Percentiles rank a stretch among this genome's conserved stretches.
These are phyloP conservation scores for Ranitomeya imitator DNA, from an alignment of 2,113 vertebrate genomes.

Conservation along the genomic window DNA sequence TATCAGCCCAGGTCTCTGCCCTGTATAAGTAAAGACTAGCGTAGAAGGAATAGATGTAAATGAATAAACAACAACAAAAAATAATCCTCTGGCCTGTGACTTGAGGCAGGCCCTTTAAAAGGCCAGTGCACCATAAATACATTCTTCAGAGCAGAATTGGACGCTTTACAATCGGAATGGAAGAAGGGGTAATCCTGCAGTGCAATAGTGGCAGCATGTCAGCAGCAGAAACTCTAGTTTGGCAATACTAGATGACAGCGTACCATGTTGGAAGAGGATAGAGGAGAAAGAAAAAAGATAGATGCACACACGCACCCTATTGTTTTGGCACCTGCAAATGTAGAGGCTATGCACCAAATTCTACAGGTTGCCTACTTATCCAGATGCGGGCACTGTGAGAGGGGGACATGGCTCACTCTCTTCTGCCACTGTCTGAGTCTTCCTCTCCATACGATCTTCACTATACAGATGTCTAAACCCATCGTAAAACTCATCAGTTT, in stretches of 20 bases:
- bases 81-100: background rate
- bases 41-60: no score
- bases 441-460: slow-evolving; percentile 57
- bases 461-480: slow-evolving; percentile 70
- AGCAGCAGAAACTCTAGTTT: background rate
- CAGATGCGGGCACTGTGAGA: slow-evolving; percentile 61
- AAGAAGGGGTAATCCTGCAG: background rate
- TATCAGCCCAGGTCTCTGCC: background rate
- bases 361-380: background rate
- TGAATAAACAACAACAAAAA: background rate
- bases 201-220: background rate
- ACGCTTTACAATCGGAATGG: background rate
- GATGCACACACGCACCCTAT: background rate
- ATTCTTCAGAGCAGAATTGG: background rate
- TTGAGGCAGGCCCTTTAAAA: background rate
- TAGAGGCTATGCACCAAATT: background rate
- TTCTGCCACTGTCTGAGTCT: slow-evolving; percentile 43
- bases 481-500: slow-evolving; percentile 70
- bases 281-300: no score
- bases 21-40: background rate
- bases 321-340: slow-evolving; percentile 5
- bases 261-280: background rate
- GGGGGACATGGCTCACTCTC: slow-evolving; percentile 66
- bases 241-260: background rate
- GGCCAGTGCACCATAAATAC: background rate